Base-by-base conservation (phyloP, 2,797 vertebrate species). In the Agapornis canus region DNA sequence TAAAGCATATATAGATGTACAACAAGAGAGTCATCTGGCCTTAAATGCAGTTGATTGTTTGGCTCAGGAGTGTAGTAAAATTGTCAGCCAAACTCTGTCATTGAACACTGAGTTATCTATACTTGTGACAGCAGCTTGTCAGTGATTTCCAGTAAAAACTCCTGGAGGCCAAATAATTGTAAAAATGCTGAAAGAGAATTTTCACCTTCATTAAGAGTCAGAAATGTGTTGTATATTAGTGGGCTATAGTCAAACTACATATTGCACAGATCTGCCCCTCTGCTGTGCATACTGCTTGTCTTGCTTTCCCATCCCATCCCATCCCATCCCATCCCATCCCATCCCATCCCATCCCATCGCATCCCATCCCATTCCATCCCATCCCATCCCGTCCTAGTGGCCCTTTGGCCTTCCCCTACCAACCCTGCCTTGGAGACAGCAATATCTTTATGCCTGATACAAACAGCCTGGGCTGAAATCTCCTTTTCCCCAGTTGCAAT, bases 11-110 rank as follows among this genome's bases (percentile, higher is more conserved):
- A 85, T 86, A 77, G 66, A 94, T 92, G 71, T 90, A 88, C 73
- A 95, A 76, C 81, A 63, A 31, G 83, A 94, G 92, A 96, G 72
- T 95, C 40, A 96, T 94, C 91, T 93, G 93, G 92, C 37, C 76
- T 87, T 86, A 89, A 91, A 79, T 70, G 73, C 49, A 73, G 66
- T 81, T 82, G 82, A 89, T 89, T 77, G 47, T 63, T 92, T 63
- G 85, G 78, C 97, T 92, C 89, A 49, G 48, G 89, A 93, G 95
- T 37, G 17, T 47, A 63, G 65, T 97, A 92, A 94, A 96, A 71
- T 78, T 91, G 68, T 95, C 94, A 94, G 57, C 72, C 87, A 86
- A 69, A 45, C 57, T 85, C 79, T 91, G 78, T 95, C 87, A 90
- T 90, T 90, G 92, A 95, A 75, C 83, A 78, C 25, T 10, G 35